phyloP scores from a whole-genome alignment of 2,797 vertebrate genomes.

The Crenichthys baileyi region DNA sequence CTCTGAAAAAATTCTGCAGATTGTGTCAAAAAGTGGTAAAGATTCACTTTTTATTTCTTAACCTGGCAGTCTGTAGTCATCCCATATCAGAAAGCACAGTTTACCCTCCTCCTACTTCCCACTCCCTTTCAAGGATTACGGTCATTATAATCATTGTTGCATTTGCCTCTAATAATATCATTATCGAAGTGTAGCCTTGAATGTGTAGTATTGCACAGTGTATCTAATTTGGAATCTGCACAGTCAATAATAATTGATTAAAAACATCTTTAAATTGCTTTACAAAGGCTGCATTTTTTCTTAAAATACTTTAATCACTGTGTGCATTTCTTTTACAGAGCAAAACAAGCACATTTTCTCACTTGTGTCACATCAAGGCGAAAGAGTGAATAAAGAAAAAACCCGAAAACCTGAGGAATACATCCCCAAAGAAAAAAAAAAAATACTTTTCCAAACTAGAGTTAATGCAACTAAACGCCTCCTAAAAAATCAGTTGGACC shows the following conservation, averaged over 20 bases:
- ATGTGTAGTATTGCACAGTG: slow-evolving; percentile 48
- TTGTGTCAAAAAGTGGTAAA: slow-evolving; percentile 17
- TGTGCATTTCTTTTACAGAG: slow-evolving; percentile 14
- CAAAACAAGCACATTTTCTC: background rate
- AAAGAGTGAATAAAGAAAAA: background rate
- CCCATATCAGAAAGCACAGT: slow-evolving; percentile 15
- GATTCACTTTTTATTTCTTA: slow-evolving; percentile 35
- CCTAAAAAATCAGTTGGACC: slow-evolving; percentile 33
- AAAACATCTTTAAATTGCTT: slow-evolving; percentile 39
- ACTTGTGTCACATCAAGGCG: slow-evolving; percentile 5
- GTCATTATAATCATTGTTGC: slow-evolving; percentile 61
- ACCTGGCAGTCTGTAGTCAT: slow-evolving; percentile 29
- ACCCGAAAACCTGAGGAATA: background rate
- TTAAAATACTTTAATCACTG: slow-evolving; percentile 26
- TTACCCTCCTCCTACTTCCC: slow-evolving; percentile 28
- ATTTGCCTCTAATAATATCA: slow-evolving; percentile 65
- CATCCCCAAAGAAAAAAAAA: background rate
- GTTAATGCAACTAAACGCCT: slow-evolving; percentile 14
- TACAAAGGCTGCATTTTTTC: slow-evolving; percentile 32
- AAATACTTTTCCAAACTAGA: background rate
- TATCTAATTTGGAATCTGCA: slow-evolving; percentile 55
- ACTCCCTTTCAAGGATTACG: slow-evolving; percentile 56
- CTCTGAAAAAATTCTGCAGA: slow-evolving; percentile 34
- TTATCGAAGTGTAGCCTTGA: slow-evolving; percentile 55
- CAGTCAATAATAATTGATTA: slow-evolving; percentile 65